Percentiles rank a stretch among this genome's conserved stretches.
phyloP scores from a whole-genome alignment of 2,888 invertebrate genomes.

The Antitype chi region DNA sequence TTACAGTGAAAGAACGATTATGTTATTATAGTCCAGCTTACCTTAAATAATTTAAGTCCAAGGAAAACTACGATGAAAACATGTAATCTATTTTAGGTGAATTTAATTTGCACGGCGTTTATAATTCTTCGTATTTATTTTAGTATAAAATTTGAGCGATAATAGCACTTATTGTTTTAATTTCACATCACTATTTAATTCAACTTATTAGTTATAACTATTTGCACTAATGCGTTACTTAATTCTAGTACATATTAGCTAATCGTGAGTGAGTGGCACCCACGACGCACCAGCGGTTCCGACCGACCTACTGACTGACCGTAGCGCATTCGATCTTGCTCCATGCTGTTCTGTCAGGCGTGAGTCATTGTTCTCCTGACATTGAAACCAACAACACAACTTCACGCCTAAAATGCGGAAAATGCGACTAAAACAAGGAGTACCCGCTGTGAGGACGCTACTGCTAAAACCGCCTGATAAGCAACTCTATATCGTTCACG shows the following conservation, averaged over 20 bases:
- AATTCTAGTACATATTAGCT: constrained; percentile 73
- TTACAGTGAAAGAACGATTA: not conserved
- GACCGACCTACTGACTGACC: constrained; percentile 77
- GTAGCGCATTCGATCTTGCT: constrained; percentile 73
- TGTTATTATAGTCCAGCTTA: constrained; percentile 66
- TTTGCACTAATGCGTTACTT: constrained; percentile 68
- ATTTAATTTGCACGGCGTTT: constrained; percentile 75
- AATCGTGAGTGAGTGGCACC: constrained; percentile 61
- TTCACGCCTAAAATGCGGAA: constrained; percentile 61
- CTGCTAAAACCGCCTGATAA: constrained; percentile 34
- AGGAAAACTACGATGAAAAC: constrained; percentile 75
- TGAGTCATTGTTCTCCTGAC: constrained; percentile 76
- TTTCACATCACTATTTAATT: constrained; percentile 80
- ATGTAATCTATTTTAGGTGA: constrained; percentile 80
- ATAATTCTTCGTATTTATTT: constrained; percentile 54
- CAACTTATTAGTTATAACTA: constrained; percentile 69
- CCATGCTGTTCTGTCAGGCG: constrained; percentile 42
- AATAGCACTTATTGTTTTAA: constrained; percentile 63
- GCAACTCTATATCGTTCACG: constrained; percentile 55
- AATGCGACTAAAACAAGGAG: constrained; percentile 52
- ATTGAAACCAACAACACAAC: constrained; percentile 67
- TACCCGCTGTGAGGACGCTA: constrained; percentile 32
- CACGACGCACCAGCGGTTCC: constrained; percentile 65
- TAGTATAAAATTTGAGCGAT: constrained; percentile 51
- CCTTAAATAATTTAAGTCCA: constrained; percentile 74